Base-by-base conservation (phyloP, 1,140 invertebrate species). In the Aphis gossypii region DNA sequence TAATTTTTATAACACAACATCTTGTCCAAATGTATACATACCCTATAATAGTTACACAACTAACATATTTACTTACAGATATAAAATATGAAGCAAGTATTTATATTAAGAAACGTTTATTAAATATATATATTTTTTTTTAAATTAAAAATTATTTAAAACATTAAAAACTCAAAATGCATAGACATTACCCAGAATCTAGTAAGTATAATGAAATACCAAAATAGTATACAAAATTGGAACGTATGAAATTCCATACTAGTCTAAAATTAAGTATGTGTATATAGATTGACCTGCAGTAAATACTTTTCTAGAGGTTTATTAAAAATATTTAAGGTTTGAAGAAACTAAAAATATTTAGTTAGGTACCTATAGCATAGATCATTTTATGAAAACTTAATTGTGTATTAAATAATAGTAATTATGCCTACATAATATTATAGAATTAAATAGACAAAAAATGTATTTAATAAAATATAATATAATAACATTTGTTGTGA, bases 131-230 rank as follows among this genome's bases (percentile, higher is more conserved):
- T n/a, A 14, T n/a, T 68, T 30, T 60, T 60, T 60, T 11, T 60
- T 14, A 56, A 25, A 56, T 25, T 56, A 56, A 56, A 30, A 60
- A 30, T 30, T 60, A n/a, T 76, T n/a, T 76, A 35, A 76, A n/a
- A n/a, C 4, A 14, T 76, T n/a, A 76, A 23, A 14, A 46, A 87
- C 25, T 87, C 7, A 14, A 87, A 48, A 87, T 48, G 21, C 18
- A 21, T 88, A 8, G 46, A 88, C 83, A 84, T 9, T 23, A 44
- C 38, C 44, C 20, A 84, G 41, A 84, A 41, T 25, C 83, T 25
- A 83, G n/a, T 20, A 30, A 30, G 44, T 18, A n/a, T 88, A 88
- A 88, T 48, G 86, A 51, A 88, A 88, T 48, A n/a, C 86, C 86
- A 30, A 87, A 87, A 87, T 76, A 44, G 44, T 41, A 14, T 41